phyloP scores from a whole-genome alignment of 2,113 vertebrate species.

The Corythoichthys intestinalis region DNA sequence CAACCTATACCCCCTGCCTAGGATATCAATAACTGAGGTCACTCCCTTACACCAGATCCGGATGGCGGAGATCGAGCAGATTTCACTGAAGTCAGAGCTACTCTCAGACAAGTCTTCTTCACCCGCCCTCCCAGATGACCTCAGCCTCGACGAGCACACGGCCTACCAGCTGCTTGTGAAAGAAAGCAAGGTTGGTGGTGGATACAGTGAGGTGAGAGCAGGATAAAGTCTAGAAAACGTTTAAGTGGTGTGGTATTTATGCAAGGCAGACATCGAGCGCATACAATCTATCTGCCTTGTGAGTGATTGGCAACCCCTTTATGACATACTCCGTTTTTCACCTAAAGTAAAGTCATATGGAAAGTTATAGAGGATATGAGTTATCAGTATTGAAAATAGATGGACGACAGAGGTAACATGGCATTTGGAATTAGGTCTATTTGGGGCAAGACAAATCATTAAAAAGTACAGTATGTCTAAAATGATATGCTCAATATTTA shows the following conservation, averaged over 20 bases:
- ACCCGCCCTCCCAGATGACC: conserved; percentile 85
- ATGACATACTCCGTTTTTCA: no score
- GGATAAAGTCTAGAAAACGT: not conserved
- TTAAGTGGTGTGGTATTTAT: not conserved
- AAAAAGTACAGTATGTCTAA: not conserved
- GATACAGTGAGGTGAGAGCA: not conserved
- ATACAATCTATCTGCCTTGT: no score
- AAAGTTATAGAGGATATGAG: no score
- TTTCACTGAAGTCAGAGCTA: conserved; percentile 84
- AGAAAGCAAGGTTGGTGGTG: conserved; percentile 78
- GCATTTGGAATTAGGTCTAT: not conserved
- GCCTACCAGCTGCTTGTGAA: conserved; percentile 73
- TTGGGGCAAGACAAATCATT: not conserved
- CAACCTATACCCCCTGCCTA: not conserved
- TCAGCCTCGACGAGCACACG: conserved; percentile 83
- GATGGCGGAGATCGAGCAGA: conserved; percentile 93
- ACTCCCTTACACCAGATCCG: conserved; percentile 77
- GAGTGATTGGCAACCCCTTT: no score
- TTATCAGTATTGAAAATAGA: no score
- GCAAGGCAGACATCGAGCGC: not conserved
- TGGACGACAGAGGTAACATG: not conserved
- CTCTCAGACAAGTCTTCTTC: conserved; percentile 92
- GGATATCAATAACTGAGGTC: conserved; percentile 24
- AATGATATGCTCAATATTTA: not conserved
- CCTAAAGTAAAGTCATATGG: no score